phyloP scores from a whole-genome alignment of 2,113 vertebrate genomes.

The Gallinago undulata region DNA sequence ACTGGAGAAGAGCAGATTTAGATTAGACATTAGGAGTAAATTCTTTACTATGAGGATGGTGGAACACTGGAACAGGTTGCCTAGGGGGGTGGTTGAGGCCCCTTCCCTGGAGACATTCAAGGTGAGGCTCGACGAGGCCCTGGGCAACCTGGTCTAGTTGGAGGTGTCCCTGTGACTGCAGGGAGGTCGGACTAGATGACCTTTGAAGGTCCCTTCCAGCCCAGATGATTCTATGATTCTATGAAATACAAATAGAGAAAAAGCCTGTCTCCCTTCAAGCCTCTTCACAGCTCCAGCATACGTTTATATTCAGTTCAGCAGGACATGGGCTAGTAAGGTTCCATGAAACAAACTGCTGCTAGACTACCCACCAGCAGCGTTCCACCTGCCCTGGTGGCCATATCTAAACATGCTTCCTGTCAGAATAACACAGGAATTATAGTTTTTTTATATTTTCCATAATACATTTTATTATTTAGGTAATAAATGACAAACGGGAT shows the following conservation, averaged over 20 bases:
- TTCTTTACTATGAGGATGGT: too few relatives aligned
- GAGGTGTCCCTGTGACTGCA: too few relatives aligned
- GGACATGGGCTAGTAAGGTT: background rate
- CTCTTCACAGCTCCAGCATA: background rate
- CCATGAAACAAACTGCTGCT: background rate
- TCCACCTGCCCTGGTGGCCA: background rate
- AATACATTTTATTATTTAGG: background rate
- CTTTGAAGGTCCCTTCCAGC: too few relatives aligned
- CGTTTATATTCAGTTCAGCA: background rate
- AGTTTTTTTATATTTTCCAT: background rate
- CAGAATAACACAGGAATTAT: background rate
- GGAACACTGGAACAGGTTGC: too few relatives aligned
- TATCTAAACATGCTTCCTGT: background rate
- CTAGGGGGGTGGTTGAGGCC: too few relatives aligned
- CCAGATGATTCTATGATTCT: too few relatives aligned
- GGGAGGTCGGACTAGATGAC: too few relatives aligned
- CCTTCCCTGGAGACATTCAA: too few relatives aligned
- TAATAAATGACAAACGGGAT: background rate
- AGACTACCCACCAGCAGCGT: background rate
- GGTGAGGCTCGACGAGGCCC: too few relatives aligned
- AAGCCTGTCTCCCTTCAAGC: background rate
- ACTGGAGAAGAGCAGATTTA: too few relatives aligned
- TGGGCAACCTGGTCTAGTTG: too few relatives aligned
- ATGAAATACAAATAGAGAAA: background rate
- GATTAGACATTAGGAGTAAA: too few relatives aligned